Base-by-base conservation (phyloP, 2,113 vertebrate species). In the Spilogale gracilis region DNA sequence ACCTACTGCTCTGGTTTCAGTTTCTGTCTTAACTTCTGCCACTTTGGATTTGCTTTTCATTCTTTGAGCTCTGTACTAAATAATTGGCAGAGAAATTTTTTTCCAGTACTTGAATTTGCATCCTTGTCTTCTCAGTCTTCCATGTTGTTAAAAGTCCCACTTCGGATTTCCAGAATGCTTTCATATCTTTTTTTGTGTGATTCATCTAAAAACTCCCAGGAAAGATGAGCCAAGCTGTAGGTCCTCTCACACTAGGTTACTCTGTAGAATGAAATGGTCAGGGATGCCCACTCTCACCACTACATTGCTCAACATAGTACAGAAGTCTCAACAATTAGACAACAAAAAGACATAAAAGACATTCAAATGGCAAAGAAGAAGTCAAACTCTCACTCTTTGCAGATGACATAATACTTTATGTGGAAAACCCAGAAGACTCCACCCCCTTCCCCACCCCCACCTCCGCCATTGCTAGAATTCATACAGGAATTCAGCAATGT, bases 91-190 rank as follows among this genome's bases (percentile, higher is more conserved):
- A 48, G 50, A 96, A 81, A 81, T 60, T 54, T 86, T 96, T 74
- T 91, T 54, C 58, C 18, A 23, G 0, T 1, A 52, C 23, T 25
- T 93, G 56, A 83, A 58, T 83, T 50, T 76, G 25, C 16, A 79
- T 45, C 6, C 32, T 32, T 87, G 71, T 61, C 45, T 63, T 92
- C 63, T 95, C 50, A 61, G 9, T 83, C 13, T 54, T 48, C 43
- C 54, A 2, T 54, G 25, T 71, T 78, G 17, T 63, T 85, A 50
- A 18, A 88, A 94, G 45, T 74, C 27, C 56, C 23, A 1, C n/a
- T 95, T 83, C 16, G 56, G 30, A 61, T 79, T 80, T 98, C 87
- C 63, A n/a, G 43, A 96, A 61, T 60, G 56, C 0, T 23, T 88
- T 91, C 48, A 30, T 16, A 61, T 56, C 5, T 17, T 71, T 54